Evolutionary conservation across 1,140 invertebrate genomes (phyloP).

Genomic region (Sarcophaga peregrina): DNA sequence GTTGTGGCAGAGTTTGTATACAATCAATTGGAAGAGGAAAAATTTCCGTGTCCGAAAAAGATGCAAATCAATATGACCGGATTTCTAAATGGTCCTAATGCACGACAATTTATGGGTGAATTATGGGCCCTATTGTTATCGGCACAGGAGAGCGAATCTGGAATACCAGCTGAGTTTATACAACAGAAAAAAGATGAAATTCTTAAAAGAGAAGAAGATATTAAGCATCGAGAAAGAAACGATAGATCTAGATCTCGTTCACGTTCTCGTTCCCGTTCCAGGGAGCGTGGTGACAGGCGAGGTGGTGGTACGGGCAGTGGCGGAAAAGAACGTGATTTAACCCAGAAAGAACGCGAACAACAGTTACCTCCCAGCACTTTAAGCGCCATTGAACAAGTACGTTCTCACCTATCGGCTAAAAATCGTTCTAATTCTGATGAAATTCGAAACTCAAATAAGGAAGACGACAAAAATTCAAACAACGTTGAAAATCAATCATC

Average conservation of each 20-base stretch:
- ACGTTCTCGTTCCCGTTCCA: slow-evolving; percentile 48
- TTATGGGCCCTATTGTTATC: slow-evolving; percentile 95
- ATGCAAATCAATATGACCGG: slow-evolving; percentile 99
- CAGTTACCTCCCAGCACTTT: slow-evolving; percentile 44
- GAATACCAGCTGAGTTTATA: slow-evolving; percentile 92
- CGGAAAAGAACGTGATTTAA: slow-evolving; percentile 49
- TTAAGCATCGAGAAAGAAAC: slow-evolving; percentile 48
- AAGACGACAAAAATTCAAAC: slow-evolving; percentile 36
- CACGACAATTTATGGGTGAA: slow-evolving; percentile 96
- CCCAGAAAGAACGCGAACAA: slow-evolving; percentile 46
- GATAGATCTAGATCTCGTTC: slow-evolving; percentile 57
- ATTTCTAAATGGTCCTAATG: slow-evolving; percentile 98
- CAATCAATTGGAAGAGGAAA: slow-evolving; percentile 94
- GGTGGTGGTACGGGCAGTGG: slow-evolving; percentile 49
- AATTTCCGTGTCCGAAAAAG: slow-evolving; percentile 96
- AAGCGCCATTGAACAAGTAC: slow-evolving; percentile 46
- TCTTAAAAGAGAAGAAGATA: slow-evolving; percentile 78
- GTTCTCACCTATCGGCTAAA: slow-evolving; percentile 52
- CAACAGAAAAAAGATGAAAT: slow-evolving; percentile 98
- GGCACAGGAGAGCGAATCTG: slow-evolving; percentile 93
- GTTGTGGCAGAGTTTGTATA: slow-evolving; percentile 99
- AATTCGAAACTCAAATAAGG: slow-evolving; percentile 29
- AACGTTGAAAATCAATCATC: slow-evolving; percentile 23
- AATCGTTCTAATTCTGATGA: slow-evolving; percentile 48
- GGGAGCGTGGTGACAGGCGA: slow-evolving; percentile 43